These are phyloP conservation scores for Torymus tubicola DNA, from an alignment of 2,888 invertebrate species.

Conservation along the genomic window DNA sequence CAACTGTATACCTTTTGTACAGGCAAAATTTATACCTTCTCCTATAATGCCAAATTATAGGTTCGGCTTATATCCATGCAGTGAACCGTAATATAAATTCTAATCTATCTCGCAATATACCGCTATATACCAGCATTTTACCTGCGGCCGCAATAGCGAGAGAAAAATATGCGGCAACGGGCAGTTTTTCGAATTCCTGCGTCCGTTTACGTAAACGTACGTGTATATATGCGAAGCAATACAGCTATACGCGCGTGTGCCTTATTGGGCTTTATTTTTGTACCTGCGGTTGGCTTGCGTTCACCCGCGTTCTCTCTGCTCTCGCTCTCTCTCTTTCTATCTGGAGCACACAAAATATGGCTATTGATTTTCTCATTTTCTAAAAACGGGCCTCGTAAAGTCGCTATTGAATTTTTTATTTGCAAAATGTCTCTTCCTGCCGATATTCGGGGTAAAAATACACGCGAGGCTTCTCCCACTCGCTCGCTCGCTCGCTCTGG, in stretches of 20 bases:
- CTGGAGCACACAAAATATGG: conserved; percentile 30
- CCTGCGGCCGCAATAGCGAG: not conserved
- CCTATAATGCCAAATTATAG: no score
- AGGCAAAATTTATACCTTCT: no score
- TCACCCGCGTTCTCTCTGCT: no score
- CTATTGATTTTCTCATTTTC: conserved; percentile 52
- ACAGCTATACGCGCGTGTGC: not conserved
- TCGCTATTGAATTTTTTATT: conserved; percentile 51
- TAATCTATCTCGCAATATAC: no score
- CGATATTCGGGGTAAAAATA: conserved; percentile 43
- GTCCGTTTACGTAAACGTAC: no score
- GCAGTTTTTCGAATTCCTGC: not conserved
- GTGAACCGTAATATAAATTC: no score
- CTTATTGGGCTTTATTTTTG: conserved; percentile 29
- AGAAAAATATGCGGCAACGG: not conserved
- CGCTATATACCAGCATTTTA: no score
- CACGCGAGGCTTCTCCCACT: not conserved
- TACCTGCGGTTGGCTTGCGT: conserved; percentile 1
- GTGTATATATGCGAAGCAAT: not conserved
- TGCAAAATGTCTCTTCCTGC: conserved; percentile 26
- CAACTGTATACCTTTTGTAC: no score
- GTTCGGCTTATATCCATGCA: no score
- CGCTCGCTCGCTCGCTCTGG: not conserved
- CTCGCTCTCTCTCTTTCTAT: conserved; percentile 6
- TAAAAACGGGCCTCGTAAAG: conserved; percentile 43